These are phyloP conservation scores for Semnornis frantzii DNA, from an alignment of 2,113 vertebrate species.

Conservation along the genomic window DNA sequence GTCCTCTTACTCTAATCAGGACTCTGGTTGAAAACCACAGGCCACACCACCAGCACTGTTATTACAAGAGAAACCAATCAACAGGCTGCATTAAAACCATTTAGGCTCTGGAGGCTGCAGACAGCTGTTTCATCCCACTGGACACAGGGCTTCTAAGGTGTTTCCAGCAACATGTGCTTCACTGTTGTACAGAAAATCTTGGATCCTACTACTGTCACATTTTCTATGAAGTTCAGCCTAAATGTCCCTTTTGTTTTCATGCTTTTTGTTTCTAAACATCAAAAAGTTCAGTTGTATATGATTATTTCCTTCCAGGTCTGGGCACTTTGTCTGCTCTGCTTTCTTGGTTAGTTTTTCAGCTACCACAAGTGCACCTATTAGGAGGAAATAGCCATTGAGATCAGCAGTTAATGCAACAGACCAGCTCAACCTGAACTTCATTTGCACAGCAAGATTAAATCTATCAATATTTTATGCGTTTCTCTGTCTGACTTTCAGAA, in stretches of 20 bases:
- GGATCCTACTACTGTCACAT: not conserved
- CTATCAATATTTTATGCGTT: slow-evolving; percentile 45
- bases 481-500: slow-evolving; percentile 10
- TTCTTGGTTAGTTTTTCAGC: not conserved
- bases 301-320: not conserved
- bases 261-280: not conserved
- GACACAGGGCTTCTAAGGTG: not conserved
- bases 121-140: not conserved
- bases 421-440: slow-evolving; percentile 8
- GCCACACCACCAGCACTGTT: not conserved
- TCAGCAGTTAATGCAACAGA: not conserved
- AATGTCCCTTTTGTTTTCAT: not conserved
- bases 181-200: not conserved
- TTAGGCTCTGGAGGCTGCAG: not conserved
- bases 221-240: not conserved
- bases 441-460: slow-evolving; percentile 21
- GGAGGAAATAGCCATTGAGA: not conserved
- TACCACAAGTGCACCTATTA: not conserved
- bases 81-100: not conserved
- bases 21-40: not conserved
- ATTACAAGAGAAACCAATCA: not conserved
- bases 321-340: not conserved
- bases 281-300: not conserved
- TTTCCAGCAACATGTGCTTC: not conserved
- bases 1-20: not conserved